These are phyloP conservation scores for Aphaenogaster floridana DNA, from an alignment of 1,140 invertebrate species.

Conservation along the genomic window DNA sequence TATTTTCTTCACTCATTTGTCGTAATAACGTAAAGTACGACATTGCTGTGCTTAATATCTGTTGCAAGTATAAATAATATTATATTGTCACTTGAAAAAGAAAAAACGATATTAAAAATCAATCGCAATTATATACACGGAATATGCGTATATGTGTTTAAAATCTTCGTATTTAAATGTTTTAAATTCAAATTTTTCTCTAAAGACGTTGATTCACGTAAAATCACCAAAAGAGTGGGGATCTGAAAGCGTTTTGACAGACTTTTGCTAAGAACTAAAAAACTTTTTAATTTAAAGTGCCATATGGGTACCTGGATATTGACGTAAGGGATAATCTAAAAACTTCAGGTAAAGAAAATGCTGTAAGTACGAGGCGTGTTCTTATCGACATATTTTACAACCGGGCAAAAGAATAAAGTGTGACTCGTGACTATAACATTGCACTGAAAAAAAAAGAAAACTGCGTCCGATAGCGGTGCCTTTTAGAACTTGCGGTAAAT, in stretches of 20 bases:
- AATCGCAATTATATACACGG: too few relatives aligned
- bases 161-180: neutral
- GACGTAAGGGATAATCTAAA: neutral
- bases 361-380: neutral
- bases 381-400: conserved; percentile 41
- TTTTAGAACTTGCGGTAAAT: conserved; percentile 24
- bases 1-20: conserved; percentile 54
- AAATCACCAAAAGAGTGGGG: neutral
- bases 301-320: neutral
- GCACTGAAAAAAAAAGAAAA: neutral
- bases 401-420: neutral
- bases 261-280: neutral
- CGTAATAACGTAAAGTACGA: conserved; percentile 68
- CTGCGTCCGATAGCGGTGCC: neutral
- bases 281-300: conserved; percentile 1
- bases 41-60: conserved; percentile 68
- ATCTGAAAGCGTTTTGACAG: neutral
- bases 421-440: neutral
- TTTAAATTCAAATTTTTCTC: conserved; percentile 8
- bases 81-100: neutral
- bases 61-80: conserved; percentile 16
- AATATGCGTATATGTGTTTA: neutral
- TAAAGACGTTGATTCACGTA: neutral
- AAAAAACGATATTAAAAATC: neutral
- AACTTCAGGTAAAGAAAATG: neutral